A percentile compares a stretch with the other conserved stretches of the same genome.
phyloP scores from a whole-genome alignment of 2,113 vertebrate species.

The Leiothrix lutea region DNA sequence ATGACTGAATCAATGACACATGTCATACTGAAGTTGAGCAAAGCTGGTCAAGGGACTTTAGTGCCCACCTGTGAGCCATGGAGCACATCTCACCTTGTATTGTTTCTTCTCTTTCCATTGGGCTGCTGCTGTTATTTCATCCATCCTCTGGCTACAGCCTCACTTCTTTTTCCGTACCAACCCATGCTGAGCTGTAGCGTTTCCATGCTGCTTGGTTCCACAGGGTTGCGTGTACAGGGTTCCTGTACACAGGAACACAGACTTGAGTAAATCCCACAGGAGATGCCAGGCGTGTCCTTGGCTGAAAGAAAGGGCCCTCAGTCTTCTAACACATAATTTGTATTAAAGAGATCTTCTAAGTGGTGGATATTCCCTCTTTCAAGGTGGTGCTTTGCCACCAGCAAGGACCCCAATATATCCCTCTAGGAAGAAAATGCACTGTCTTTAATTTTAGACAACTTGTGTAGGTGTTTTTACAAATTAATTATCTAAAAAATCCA shows the following conservation, averaged over 20 bases:
- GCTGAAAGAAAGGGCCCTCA: background rate
- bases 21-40: background rate
- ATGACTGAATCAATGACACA: background rate
- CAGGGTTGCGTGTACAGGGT: background rate
- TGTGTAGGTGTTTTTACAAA: background rate
- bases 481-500: background rate
- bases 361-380: background rate
- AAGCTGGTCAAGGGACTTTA: background rate
- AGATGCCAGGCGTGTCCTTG: rapidly evolving
- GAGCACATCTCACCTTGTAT: background rate
- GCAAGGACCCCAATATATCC: background rate
- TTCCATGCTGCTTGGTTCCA: background rate
- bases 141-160: slow-evolving; percentile 32
- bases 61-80: background rate
- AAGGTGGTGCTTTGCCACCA: background rate
- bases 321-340: background rate
- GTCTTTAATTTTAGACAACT: background rate
- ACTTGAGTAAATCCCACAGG: background rate
- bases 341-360: background rate
- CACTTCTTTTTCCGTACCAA: background rate
- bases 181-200: background rate
- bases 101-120: slow-evolving; percentile 23
- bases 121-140: slow-evolving; percentile 21
- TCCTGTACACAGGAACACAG: background rate
- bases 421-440: background rate